Base-by-base conservation (phyloP, 2,888 invertebrate genomes). In the Lasioglossum malachurum region DNA sequence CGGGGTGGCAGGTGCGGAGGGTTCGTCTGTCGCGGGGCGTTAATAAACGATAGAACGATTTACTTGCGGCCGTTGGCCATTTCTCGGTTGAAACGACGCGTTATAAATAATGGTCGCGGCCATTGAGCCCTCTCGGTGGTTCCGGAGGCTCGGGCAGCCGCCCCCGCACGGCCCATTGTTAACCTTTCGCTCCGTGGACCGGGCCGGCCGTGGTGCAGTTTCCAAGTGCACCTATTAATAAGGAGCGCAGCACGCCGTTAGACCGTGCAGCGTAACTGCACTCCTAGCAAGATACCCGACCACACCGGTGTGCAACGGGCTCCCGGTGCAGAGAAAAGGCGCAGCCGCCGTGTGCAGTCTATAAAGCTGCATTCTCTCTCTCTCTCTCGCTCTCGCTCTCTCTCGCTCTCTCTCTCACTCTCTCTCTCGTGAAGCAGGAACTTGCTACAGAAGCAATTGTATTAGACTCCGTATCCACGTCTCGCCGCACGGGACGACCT, bases 161-260 rank as follows among this genome's bases (percentile, higher is more conserved):
- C 78, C 84, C 73, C 64, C 71, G 44, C 64, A 19, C 27, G 82
- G 53, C 46, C 86, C 89, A 89, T 89, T 90, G 90, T 90, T 89
- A 89, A 89, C 84, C 84, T 89, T 87, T 90, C 90, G 75, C 85
- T 64, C 46, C 41, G 79, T 60, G 64, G 73, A 60, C 67, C 75
- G 69, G 80, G 75, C 78, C 73, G 72, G 76, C 79, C 73, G 67
- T 76, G 78, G 74, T 73, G 88, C 88, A 90, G 86, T 91, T 91
- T 86, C 86, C 82, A 84, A 91, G 87, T 88, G 86, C 83, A 82
- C 88, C 91, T 90, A 91, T 91, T 91, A 91, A 91, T 91, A 91
- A 91, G 90, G 88, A 80, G 86, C 83, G 89, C 80, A 69, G 75
- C 87, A 79, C 78, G 84, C 89, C 87, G 84, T 87, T 89, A 83